Evolutionary conservation across 2,888 invertebrate species (phyloP).

Genomic region (Tyria jacobaeae): DNA sequence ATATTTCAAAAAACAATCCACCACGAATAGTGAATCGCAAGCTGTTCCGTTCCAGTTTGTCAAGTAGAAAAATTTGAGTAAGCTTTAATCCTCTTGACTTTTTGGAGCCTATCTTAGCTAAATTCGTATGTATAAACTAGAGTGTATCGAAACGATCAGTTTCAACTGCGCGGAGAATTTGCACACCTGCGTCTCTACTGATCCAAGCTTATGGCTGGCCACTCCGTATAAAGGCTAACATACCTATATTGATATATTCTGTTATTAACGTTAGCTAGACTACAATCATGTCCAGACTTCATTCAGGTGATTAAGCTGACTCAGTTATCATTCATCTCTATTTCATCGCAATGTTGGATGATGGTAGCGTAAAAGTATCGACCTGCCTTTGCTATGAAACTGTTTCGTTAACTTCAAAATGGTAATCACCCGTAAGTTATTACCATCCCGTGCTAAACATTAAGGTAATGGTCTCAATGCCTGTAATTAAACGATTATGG

Average conservation of each 20-base stretch:
- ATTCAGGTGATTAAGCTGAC: slow-evolving; percentile 32
- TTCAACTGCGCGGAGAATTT: slow-evolving; percentile 56
- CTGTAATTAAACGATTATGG: slow-evolving; percentile 54
- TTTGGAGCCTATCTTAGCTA: slow-evolving; percentile 46
- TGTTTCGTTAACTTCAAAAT: slow-evolving; percentile 37
- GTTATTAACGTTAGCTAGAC: slow-evolving; percentile 68
- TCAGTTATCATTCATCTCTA: slow-evolving; percentile 26
- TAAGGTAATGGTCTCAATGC: slow-evolving; percentile 48
- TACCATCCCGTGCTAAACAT: slow-evolving; percentile 42
- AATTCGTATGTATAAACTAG: slow-evolving; percentile 54
- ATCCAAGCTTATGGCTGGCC: slow-evolving; percentile 67
- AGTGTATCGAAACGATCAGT: slow-evolving; percentile 63
- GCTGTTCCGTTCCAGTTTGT: slow-evolving; percentile 43
- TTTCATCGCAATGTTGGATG: slow-evolving; percentile 26
- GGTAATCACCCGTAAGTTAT: slow-evolving; percentile 52
- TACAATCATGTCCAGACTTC: slow-evolving; percentile 52
- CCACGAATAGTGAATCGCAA: slow-evolving; percentile 18
- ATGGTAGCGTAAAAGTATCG: slow-evolving; percentile 34
- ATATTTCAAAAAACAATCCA: slow-evolving; percentile 16
- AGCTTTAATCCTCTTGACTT: slow-evolving; percentile 51
- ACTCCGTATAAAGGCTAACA: slow-evolving; percentile 64
- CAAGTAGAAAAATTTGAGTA: slow-evolving; percentile 43
- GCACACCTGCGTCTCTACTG: slow-evolving; percentile 70
- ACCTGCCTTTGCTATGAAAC: slow-evolving; percentile 35
- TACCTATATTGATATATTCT: slow-evolving; percentile 72